A percentile compares a stretch with the other conserved stretches of the same genome.
Evolutionary conservation across 2,888 invertebrate genomes (phyloP).

Genomic region (Odontocolon sp.): DNA sequence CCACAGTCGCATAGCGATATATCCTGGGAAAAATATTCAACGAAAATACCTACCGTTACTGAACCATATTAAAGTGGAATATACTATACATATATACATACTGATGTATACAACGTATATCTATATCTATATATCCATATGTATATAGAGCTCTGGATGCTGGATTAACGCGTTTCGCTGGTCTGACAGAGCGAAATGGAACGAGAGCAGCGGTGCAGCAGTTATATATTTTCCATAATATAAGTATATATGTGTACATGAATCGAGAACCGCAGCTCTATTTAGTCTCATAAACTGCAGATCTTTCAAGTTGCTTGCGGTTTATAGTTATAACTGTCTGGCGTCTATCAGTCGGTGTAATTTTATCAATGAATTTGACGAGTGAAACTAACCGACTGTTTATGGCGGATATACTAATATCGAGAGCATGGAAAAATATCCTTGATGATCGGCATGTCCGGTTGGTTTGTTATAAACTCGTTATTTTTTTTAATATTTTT

Average conservation of each 20-base stretch:
- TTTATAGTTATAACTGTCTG: background rate
- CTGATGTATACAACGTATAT: background rate
- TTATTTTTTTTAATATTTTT: background rate
- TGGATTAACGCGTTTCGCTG: slow-evolving; percentile 30
- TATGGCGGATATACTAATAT: background rate
- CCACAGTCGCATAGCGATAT: slow-evolving; percentile 7
- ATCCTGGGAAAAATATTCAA: slow-evolving; percentile 36
- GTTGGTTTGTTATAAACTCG: slow-evolving; percentile 21
- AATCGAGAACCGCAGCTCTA: no score
- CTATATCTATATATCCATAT: background rate
- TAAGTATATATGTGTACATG: no score
- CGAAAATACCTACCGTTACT: slow-evolving; percentile 46
- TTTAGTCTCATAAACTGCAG: no score
- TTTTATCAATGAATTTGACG: background rate
- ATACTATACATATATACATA: slow-evolving; percentile 23
- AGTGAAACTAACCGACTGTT: slow-evolving; percentile 18
- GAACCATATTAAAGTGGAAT: slow-evolving; percentile 31
- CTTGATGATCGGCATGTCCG: slow-evolving; percentile 32
- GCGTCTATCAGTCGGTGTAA: background rate
- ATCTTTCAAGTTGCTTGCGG: background rate
- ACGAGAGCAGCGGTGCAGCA: slow-evolving; percentile 30
- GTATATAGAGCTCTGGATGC: background rate
- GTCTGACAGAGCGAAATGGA: slow-evolving; percentile 15
- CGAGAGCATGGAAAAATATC: slow-evolving; percentile 23
- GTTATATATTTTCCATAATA: slow-evolving; percentile 13